Conservation (phyloP, 2,797 vertebrate genomes). For the Ispidina lecontei region DNA sequence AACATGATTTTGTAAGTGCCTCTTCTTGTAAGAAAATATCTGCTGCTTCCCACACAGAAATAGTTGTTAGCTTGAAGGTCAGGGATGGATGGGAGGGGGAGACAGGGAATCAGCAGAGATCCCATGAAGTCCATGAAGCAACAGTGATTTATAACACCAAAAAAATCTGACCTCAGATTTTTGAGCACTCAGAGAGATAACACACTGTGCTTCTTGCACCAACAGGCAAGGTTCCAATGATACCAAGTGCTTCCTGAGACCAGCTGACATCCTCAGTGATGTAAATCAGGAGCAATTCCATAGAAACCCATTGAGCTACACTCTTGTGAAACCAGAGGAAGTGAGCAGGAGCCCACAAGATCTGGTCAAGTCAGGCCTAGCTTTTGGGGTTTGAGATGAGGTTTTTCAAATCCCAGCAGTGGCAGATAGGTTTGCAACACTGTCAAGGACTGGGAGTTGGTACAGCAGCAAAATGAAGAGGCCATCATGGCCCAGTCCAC, state of each 20-base stretch:
- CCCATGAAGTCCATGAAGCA: background rate
- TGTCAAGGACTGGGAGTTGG: background rate
- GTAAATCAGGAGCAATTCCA: conserved; percentile 48
- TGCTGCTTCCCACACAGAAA: conserved; percentile 66
- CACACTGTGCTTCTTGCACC: conserved; percentile 42
- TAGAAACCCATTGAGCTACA: conserved; percentile 5
- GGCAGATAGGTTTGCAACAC: background rate
- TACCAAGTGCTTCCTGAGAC: conserved; percentile 45
- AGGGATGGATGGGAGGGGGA: background rate
- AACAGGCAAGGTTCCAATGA: conserved; percentile 44
- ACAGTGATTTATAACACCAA: conserved; percentile 52
- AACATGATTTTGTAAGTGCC: conserved; percentile 60
- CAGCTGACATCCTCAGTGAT: conserved; percentile 46
- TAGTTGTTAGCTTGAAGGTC: conserved; percentile 40
- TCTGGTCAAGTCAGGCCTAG: background rate
- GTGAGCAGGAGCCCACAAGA: background rate
- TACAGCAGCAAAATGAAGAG: rapidly evolving
- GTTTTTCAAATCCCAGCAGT: background rate
- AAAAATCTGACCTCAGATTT: conserved; percentile 58
- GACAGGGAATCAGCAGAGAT: conserved; percentile 13
- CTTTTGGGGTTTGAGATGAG: background rate
- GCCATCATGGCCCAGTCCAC: rapidly evolving
- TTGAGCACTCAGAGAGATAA: conserved; percentile 16
- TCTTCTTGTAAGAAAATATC: conserved; percentile 61
- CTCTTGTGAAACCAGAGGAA: conserved; percentile 32